Percentiles rank a stretch among this genome's conserved stretches.
Evolutionary conservation across 2,797 vertebrate species (phyloP).

Genomic region (Molothrus aeneus): DNA sequence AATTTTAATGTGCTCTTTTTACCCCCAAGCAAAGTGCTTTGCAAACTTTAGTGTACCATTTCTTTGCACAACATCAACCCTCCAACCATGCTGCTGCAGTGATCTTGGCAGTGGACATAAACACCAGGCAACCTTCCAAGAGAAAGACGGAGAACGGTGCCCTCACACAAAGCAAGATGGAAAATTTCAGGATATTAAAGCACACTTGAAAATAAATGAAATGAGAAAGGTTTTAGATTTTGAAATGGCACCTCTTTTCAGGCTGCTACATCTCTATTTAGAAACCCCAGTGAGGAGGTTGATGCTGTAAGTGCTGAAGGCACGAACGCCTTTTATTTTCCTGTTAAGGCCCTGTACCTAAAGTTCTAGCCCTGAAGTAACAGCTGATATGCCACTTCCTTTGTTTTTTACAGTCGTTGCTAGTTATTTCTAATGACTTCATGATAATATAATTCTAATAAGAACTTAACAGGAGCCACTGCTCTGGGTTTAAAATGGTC

Average conservation of each 20-base stretch:
- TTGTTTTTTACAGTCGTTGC: background rate
- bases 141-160: background rate
- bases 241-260: background rate
- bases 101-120: background rate
- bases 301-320: background rate
- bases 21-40: background rate
- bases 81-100: background rate
- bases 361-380: background rate
- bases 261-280: background rate
- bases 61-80: background rate
- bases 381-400: background rate
- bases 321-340: background rate
- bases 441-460: background rate
- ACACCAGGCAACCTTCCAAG: background rate
- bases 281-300: background rate
- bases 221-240: background rate
- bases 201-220: background rate
- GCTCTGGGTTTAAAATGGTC: background rate
- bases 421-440: background rate
- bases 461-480: background rate
- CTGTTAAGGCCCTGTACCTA: background rate
- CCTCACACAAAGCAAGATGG: background rate
- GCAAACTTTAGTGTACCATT: background rate
- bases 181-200: background rate
- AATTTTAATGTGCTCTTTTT: background rate